Evolutionary conservation across 2,113 vertebrate species (phyloP).

Genomic region (Galemys pyrenaicus): DNA sequence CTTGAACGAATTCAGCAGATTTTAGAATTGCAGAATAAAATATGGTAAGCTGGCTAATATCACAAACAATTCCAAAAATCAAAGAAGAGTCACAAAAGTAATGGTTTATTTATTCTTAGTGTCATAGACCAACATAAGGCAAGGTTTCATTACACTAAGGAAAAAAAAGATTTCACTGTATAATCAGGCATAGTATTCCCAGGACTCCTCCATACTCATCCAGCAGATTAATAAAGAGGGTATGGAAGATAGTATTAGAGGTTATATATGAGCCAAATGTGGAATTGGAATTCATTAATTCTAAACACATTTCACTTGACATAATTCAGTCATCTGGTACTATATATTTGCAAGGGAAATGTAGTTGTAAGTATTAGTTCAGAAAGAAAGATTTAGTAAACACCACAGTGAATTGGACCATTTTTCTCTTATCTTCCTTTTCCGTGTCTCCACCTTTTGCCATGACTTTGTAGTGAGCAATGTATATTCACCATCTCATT

Average conservation of each 20-base stretch:
- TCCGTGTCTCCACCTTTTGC: neutral
- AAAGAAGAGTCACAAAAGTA: neutral
- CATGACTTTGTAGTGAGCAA: neutral
- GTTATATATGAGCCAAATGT: neutral
- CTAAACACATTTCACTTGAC: neutral
- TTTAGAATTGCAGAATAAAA: neutral
- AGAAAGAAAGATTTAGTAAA: neutral
- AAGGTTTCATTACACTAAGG: neutral
- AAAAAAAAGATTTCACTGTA: neutral
- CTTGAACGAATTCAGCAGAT: neutral
- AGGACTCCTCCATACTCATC: neutral
- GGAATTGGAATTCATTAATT: neutral
- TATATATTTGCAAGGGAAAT: neutral
- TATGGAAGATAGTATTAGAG: neutral
- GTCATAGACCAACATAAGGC: neutral
- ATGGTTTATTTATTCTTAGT: neutral
- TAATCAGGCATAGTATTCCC: neutral
- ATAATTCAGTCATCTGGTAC: neutral
- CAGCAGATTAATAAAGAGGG: neutral
- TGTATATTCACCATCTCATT: neutral
- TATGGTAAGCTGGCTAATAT: neutral
- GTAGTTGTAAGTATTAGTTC: neutral
- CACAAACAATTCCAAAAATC: constrained; percentile 2
- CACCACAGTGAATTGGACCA: neutral
- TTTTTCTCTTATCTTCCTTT: neutral